Conservation (phyloP, 2,888 invertebrate species). For the Macropis europaea region DNA sequence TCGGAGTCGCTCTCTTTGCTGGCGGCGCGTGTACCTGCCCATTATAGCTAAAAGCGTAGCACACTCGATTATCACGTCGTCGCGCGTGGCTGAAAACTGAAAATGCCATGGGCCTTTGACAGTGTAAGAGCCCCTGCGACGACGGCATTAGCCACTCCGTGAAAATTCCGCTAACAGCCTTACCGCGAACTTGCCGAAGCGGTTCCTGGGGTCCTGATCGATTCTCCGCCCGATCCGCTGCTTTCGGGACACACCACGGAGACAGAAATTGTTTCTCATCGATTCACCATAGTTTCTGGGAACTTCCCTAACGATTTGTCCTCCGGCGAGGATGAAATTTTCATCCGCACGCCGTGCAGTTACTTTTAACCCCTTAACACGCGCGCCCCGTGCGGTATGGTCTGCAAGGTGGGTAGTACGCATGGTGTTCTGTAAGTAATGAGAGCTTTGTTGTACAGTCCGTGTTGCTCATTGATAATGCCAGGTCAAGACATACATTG, state of each 20-base stretch:
- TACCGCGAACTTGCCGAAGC: constrained; percentile 38
- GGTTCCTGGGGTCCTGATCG: constrained; percentile 18
- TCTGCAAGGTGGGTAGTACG: too few species aligned
- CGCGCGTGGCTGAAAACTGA: constrained; percentile 75
- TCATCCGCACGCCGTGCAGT: not conserved
- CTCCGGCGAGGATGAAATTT: not conserved
- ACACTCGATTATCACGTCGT: constrained; percentile 78
- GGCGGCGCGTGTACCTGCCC: constrained; percentile 77
- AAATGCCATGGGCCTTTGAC: constrained; percentile 69
- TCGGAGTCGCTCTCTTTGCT: constrained; percentile 51
- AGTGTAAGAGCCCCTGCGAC: constrained; percentile 48
- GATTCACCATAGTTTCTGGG: not conserved
- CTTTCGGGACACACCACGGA: not conserved
- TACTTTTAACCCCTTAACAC: not conserved
- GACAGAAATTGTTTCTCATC: not conserved
- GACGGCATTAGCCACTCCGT: constrained; percentile 41
- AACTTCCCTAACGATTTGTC: constrained; percentile 10
- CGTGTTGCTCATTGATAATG: too few species aligned
- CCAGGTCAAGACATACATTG: too few species aligned
- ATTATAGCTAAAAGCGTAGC: constrained; percentile 79
- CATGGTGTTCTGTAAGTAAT: too few species aligned
- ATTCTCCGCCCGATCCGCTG: constrained; percentile 2
- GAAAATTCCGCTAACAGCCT: constrained; percentile 54
- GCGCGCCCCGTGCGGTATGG: too few species aligned
- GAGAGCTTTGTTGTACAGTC: too few species aligned